Conservation (phyloP, 37 sponge, comb jelly and placozoan genomes). For the Agelas oroides region DNA sequence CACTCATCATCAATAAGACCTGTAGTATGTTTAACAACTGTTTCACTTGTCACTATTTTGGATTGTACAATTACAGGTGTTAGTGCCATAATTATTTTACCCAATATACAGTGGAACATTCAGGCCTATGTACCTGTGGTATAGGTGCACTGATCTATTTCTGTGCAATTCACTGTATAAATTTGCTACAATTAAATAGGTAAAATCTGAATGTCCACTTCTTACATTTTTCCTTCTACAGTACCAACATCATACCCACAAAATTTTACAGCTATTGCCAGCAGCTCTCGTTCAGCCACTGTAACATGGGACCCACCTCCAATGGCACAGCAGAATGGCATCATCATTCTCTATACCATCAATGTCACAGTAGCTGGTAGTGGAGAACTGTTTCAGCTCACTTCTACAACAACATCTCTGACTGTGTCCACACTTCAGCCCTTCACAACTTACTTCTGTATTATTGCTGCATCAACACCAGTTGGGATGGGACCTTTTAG, state of each 20-base stretch:
- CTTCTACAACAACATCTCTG: not conserved
- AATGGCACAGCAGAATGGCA: constrained; percentile 18
- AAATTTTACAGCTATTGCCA: not conserved
- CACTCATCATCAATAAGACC: too few relatives aligned
- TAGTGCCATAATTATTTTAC: too few relatives aligned
- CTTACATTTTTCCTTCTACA: too few relatives aligned
- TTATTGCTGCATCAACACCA: constrained; percentile 39
- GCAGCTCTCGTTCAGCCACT: not conserved
- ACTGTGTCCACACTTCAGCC: constrained; percentile 19
- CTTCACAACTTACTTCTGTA: constrained; percentile 33
- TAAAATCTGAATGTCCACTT: too few relatives aligned
- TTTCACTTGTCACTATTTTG: too few relatives aligned
- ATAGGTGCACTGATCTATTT: too few relatives aligned
- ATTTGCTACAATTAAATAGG: too few relatives aligned
- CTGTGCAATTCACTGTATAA: not conserved
- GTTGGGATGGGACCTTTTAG: constrained; percentile 44
- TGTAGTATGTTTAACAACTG: too few relatives aligned
- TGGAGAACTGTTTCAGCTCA: not conserved
- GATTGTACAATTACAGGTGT: too few relatives aligned
- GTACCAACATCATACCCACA: too few relatives aligned
- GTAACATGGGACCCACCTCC: constrained; percentile 29
- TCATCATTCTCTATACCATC: constrained; percentile 17
- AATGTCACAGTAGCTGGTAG: constrained; percentile 3
- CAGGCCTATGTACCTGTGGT: too few relatives aligned
- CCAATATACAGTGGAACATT: too few relatives aligned